Percentiles rank a stretch among this genome's conserved stretches.
These are phyloP conservation scores for Porites rus DNA, from an alignment of 92 coral and sea anemone species.

Conservation along the genomic window DNA sequence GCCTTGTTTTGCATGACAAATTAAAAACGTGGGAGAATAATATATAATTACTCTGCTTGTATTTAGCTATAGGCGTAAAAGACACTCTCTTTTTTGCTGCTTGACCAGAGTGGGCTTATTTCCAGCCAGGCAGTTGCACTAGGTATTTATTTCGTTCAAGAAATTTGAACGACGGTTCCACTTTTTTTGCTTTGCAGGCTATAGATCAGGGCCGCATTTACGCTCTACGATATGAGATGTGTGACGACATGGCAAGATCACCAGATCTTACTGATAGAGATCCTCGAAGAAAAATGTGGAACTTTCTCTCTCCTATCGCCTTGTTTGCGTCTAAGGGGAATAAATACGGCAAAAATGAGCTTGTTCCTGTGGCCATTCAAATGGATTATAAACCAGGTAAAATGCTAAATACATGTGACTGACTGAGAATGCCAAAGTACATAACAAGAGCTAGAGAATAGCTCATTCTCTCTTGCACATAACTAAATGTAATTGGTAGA, in stretches of 20 bases:
- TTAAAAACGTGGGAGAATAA: neutral
- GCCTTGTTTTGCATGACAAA: slow-evolving; percentile 65
- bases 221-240: slow-evolving; percentile 66
- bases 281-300: slow-evolving; percentile 60
- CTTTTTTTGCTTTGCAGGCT: slow-evolving; percentile 40
- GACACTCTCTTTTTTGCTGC: too few species aligned
- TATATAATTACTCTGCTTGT: neutral
- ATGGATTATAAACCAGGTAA: slow-evolving; percentile 57
- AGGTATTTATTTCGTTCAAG: neutral
- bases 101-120: too few species aligned
- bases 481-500: neutral
- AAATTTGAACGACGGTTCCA: neutral
- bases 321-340: slow-evolving; percentile 59
- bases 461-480: too few species aligned
- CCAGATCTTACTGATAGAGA: slow-evolving; percentile 63
- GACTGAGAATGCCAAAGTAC: neutral
- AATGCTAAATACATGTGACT: neutral
- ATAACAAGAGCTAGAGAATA: too few species aligned
- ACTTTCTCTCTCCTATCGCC: slow-evolving; percentile 72
- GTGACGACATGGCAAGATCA: slow-evolving; percentile 49
- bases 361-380: slow-evolving; percentile 82
- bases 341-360: slow-evolving; percentile 9
- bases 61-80: too few species aligned
- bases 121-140: too few species aligned
- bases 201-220: slow-evolving; percentile 50